Percentiles rank a stretch among this genome's conserved stretches.
Conservation (phyloP, 2,888 invertebrate genomes). For the Cheilosia urbana region DNA sequence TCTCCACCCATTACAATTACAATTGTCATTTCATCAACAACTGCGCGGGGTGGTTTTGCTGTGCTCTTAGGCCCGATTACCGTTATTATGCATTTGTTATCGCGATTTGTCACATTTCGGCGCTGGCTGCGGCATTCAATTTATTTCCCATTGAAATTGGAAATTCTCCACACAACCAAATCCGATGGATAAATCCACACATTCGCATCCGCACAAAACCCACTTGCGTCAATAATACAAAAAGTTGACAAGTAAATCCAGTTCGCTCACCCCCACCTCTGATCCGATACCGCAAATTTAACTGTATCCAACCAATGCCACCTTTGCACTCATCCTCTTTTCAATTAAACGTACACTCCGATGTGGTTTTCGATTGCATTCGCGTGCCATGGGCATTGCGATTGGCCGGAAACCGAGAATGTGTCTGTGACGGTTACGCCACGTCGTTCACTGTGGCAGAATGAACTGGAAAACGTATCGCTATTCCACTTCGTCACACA, state of each 20-base stretch:
- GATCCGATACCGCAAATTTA: conserved; percentile 8
- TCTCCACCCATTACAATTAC: conserved; percentile 15
- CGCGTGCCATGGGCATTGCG: conserved; percentile 78
- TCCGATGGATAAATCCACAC: conserved; percentile 23
- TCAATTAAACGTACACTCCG: conserved; percentile 67
- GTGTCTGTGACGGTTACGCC: conserved; percentile 75
- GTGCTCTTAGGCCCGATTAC: neutral
- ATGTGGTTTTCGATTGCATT: conserved; percentile 70
- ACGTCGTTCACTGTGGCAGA: conserved; percentile 71
- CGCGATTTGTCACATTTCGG: conserved; percentile 47
- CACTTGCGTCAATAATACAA: neutral
- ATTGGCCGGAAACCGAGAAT: conserved; percentile 81
- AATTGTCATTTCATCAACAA: conserved; percentile 42
- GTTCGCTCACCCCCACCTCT: conserved; percentile 21
- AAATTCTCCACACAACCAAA: neutral
- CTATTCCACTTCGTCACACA: conserved; percentile 72
- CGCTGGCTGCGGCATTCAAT: conserved; percentile 38
- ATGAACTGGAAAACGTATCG: conserved; percentile 75
- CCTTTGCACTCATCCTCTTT: conserved; percentile 64
- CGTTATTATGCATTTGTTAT: conserved; percentile 48
- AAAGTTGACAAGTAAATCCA: conserved; percentile 3
- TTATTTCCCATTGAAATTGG: conserved; percentile 35
- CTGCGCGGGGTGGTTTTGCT: conserved; percentile 14
- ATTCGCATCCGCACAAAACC: neutral
- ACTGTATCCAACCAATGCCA: conserved; percentile 71